These are phyloP conservation scores for Odontomachus brunneus DNA, from an alignment of 1,140 invertebrate genomes.

Conservation along the genomic window DNA sequence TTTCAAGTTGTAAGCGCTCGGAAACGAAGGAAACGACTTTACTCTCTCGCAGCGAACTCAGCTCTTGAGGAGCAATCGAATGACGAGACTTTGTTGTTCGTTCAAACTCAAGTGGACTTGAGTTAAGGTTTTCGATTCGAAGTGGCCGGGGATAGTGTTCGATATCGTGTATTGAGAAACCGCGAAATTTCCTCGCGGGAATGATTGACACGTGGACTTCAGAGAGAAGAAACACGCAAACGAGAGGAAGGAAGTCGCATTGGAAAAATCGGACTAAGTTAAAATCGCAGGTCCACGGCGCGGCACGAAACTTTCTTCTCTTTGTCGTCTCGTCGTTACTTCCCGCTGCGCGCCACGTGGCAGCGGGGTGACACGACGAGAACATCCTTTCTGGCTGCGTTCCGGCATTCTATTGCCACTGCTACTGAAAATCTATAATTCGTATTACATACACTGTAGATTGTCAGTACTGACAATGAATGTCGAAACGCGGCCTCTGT, in stretches of 20 bases:
- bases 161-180: conserved; percentile 31
- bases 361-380: background rate
- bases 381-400: no score
- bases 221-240: conserved; percentile 19
- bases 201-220: conserved; percentile 19
- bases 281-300: background rate
- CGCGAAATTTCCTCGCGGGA: background rate
- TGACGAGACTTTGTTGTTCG: conserved; percentile 46
- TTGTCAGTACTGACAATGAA: no score
- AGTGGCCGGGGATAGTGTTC: background rate
- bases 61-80: conserved; percentile 13
- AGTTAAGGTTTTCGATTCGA: conserved; percentile 48
- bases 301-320: conserved; percentile 17
- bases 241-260: background rate
- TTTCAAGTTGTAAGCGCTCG: conserved; percentile 4
- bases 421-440: no score
- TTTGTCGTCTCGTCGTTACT: background rate
- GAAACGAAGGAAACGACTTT: conserved; percentile 14
- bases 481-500: no score
- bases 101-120: conserved; percentile 30
- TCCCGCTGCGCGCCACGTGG: conserved; percentile 23
- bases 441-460: no score
- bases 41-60: background rate
- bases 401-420: no score
- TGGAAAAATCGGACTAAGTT: conserved; percentile 33